phyloP scores from a whole-genome alignment of 2,797 vertebrate species.

The Phrynocephalus guinanensis region DNA sequence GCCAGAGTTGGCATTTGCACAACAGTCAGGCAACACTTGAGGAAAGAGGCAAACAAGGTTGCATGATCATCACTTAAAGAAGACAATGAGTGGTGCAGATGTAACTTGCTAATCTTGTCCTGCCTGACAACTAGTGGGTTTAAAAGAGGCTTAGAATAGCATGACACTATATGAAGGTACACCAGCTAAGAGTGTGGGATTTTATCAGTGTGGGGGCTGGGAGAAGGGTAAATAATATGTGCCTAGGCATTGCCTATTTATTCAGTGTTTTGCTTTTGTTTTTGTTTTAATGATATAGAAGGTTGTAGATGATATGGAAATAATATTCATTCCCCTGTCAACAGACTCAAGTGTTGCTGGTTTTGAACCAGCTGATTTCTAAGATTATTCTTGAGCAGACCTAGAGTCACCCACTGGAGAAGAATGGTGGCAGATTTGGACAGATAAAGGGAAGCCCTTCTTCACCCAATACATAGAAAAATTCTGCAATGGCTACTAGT shows the following conservation, averaged over 20 bases:
- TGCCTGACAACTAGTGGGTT: neutral
- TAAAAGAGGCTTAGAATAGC: too few species aligned
- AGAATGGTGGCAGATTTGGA: too few species aligned
- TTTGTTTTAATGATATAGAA: neutral
- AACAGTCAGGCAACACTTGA: too few species aligned
- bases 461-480: too few species aligned
- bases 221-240: neutral
- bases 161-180: too few species aligned
- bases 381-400: too few species aligned
- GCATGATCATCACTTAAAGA: neutral
- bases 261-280: neutral
- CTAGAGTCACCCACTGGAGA: too few species aligned
- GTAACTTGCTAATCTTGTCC: neutral
- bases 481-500: too few species aligned
- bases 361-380: neutral
- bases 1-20: too few species aligned
- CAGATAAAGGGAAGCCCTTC: too few species aligned
- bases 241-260: neutral
- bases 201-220: neutral
- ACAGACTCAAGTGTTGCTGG: neutral
- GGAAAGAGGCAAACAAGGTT: too few species aligned
- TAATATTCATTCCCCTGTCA: neutral
- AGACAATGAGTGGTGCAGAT: neutral
- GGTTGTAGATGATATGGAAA: neutral
- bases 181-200: too few species aligned